Evolutionary conservation across 2,113 vertebrate species (phyloP), one percentile per base, ranked within the genome.

Genomic region (Scophthalmus maximus): DNA sequence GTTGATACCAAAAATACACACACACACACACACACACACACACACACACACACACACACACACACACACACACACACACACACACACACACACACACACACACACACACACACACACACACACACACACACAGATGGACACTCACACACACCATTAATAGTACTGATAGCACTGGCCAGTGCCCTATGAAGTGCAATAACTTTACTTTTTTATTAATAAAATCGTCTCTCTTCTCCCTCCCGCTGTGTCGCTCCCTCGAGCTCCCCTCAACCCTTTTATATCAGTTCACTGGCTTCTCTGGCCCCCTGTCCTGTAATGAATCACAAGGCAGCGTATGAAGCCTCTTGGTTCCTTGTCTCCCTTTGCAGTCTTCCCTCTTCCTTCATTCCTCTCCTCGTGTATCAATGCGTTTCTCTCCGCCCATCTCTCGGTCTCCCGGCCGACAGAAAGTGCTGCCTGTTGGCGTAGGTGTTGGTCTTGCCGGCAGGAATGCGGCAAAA

Each of bases 121-220:
- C 40, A 76, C 32, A 52, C 8, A 0, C 12, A 29, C 10, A 68
- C 30, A 42, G 5, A 58, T 66, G 23, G 7, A 40, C 67, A 61
- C 30, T 50, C 38, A 22, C 23, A 22, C 23, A 76, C 6, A 47
- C 29, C 49, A 63, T 62, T 73, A 82, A 67, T 57, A 80, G 76
- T 76, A 87, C 86, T 82, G 90, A 91, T 91, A 84, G 79, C 53
- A 53, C 62, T 76, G 75, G 82, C 59, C 71, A 11, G 52, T 82
- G 71, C 67, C 81, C 77, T 52, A 87, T 70, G 72, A 81, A 86
- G 76, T 79, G 68, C 76, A 87, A 92, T 90, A 90, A 91, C 84
- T 91, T 84, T 89, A 90, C 50, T 52, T 52, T 52, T 84, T 85
- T 91, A 92, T 90, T 88, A 92, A 92, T 90, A 92, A 92, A 91